Percentiles rank a stretch among this genome's conserved stretches.
phyloP scores from a whole-genome alignment of 1,140 invertebrate genomes.

The Lordiphosa stackelbergi region DNA sequence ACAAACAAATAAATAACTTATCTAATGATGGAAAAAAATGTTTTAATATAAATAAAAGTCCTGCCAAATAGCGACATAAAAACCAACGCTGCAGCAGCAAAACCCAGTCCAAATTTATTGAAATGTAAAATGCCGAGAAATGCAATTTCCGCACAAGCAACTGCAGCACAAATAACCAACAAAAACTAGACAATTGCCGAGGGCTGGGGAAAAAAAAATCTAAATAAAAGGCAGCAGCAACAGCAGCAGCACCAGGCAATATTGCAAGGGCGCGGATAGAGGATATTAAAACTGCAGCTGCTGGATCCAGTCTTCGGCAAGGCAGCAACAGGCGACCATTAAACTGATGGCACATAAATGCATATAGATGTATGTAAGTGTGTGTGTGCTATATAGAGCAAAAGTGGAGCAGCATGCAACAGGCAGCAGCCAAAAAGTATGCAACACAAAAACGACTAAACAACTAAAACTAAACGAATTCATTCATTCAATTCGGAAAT shows the following conservation, averaged over 20 bases:
- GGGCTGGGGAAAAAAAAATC: conserved; percentile 36
- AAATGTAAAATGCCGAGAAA: conserved; percentile 71
- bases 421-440: conserved; percentile 64
- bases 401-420: conserved; percentile 59
- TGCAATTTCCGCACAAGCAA: conserved; percentile 65
- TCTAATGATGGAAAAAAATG: conserved; percentile 12
- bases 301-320: conserved; percentile 14
- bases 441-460: conserved; percentile 63
- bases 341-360: conserved; percentile 35
- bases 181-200: conserved; percentile 40
- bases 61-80: conserved; percentile 45
- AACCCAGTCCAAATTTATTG: conserved; percentile 51
- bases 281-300: conserved; percentile 53
- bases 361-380: conserved; percentile 21
- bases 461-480: conserved; percentile 72
- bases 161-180: conserved; percentile 23
- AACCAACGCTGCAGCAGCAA: conserved; percentile 28
- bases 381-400: conserved; percentile 10
- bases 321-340: conserved; percentile 37
- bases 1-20: conserved; percentile 37
- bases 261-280: conserved; percentile 26
- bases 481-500: conserved; percentile 74
- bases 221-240: conserved; percentile 19
- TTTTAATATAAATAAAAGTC: conserved; percentile 62
- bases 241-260: conserved; percentile 2